A percentile compares a stretch with the other conserved stretches of the same genome.
Conservation (phyloP, 2,888 invertebrate genomes). For the Tortrix viridana region DNA sequence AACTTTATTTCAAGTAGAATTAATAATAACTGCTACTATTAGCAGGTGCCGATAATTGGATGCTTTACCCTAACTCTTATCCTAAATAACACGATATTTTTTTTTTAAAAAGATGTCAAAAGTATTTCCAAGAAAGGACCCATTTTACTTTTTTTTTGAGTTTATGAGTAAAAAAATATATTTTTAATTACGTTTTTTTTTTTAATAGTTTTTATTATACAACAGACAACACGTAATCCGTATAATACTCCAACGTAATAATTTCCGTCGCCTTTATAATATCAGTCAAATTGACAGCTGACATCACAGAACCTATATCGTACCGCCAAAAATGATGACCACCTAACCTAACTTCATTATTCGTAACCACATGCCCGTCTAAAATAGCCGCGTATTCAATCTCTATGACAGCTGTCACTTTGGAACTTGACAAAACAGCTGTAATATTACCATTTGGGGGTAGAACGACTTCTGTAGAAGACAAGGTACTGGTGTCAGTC, state of each 20-base stretch:
- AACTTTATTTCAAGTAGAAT: too few relatives aligned
- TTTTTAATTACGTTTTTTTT: background rate
- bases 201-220: background rate
- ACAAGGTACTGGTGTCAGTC: background rate
- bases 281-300: background rate
- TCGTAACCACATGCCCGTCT: constrained; percentile 7
- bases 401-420: background rate
- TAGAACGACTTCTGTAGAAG: background rate
- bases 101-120: too few relatives aligned
- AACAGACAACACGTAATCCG: background rate
- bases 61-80: too few relatives aligned
- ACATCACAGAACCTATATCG: background rate
- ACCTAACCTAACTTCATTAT: constrained; percentile 1
- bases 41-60: too few relatives aligned
- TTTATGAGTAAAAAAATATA: too few relatives aligned
- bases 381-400: constrained; percentile 1
- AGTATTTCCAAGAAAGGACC: too few relatives aligned
- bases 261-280: background rate
- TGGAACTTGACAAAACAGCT: background rate
- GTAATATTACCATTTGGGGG: background rate
- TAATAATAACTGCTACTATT: too few relatives aligned
- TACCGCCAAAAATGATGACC: constrained; percentile 23
- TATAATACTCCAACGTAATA: background rate
- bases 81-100: too few relatives aligned
- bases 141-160: too few relatives aligned